Evolutionary conservation across 2,888 invertebrate species (phyloP), one percentile per base, ranked within the genome.

Genomic region (Ptychoptera albimana): DNA sequence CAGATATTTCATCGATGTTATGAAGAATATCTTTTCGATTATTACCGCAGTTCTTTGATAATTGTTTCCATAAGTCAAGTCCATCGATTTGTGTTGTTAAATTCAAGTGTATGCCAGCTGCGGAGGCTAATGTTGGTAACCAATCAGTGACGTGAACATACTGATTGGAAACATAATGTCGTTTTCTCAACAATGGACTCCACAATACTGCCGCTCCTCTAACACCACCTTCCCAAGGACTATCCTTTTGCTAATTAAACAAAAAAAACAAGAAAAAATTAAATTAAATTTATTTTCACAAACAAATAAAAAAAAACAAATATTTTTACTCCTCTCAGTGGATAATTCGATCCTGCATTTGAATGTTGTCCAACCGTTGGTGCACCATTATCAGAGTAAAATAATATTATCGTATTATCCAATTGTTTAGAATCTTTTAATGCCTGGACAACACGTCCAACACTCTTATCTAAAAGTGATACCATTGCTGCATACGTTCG

Each of bases 351-450:
- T 9, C 78, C 85, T 41, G 74, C 74, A 62, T 88, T 92, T 42
- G 70, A 59, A 55, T 78, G 75, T 41, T 72, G 54, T 0, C 86
- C 88, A 45, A 72, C 67, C 1, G 85, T 79, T 41, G 85, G 84
- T 0, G 80, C 86, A 1, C 91, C 89, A 59, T 93, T 93, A 59
- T 93, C 94, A 10, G 88, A 82, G 52, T 82, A 75, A 59, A 93
- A 94, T 1, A 88, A 63, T 43, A 94, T 72, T 39, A 94, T 75
- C 1, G 88, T 82, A 58, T 92, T 81, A 37, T 85, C 68, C 50
- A 92, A 66, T 64, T 89, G 79, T 2, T 71, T 69, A 46, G 73
- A 75, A 0, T 72, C 60, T 43, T 73, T 67, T 44, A 94, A 64
- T 5, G 82, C 76, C 41, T 71, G 59, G 1, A 88, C 70, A 11